Evolutionary conservation across 2,113 vertebrate species (phyloP), one percentile per base, ranked within the genome.

Genomic region (Muntiacus reevesi): DNA sequence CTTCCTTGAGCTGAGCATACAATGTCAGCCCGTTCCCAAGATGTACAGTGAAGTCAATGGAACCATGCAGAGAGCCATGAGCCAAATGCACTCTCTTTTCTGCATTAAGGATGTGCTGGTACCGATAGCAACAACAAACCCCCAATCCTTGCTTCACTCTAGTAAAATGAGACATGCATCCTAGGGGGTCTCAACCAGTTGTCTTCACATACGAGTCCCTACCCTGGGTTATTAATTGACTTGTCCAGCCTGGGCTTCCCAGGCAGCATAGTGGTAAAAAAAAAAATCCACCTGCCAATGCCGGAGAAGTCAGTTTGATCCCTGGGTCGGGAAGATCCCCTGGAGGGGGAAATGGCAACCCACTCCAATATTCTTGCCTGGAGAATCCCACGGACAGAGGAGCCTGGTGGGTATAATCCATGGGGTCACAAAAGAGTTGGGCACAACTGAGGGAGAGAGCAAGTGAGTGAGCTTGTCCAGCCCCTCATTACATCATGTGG

Each of bases 281-380:
- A 64, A 64, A 67, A n/a, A 36, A 6, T 3, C 36, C 36, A 76
- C 36, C 36, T 43, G 5, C 23, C 23, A 43, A 27, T 27, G 71
- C 36, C 25, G n/a, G 19, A 71, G n/a, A 71, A 1, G 1, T 40
- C 1, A 5, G 21, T 74, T 74, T 0, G 1, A 74, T 43, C 71
- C 23, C 23, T 76, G 71, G 36, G 21, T 43, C 0, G 0, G 21
- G 36, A 76, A 3, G 1, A 76, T 76, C 6, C 36, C 71, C 36
- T 76, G 36, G 71, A 76, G 36, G 36, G 43, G 36, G 23, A 43
- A 76, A 25, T 76, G 10, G 36, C 13, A 76, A 76, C 5, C 71
- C 12, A 43, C 23, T 27, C 12, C 71, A 27, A 4, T 27, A 76
- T 43, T 76, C 36, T 76, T 76, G 36, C 71, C 23, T 43, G 71